A percentile compares a stretch with the other conserved stretches of the same genome.
phyloP scores from a whole-genome alignment of 2,113 vertebrate species.

The Menidia beryllina region DNA sequence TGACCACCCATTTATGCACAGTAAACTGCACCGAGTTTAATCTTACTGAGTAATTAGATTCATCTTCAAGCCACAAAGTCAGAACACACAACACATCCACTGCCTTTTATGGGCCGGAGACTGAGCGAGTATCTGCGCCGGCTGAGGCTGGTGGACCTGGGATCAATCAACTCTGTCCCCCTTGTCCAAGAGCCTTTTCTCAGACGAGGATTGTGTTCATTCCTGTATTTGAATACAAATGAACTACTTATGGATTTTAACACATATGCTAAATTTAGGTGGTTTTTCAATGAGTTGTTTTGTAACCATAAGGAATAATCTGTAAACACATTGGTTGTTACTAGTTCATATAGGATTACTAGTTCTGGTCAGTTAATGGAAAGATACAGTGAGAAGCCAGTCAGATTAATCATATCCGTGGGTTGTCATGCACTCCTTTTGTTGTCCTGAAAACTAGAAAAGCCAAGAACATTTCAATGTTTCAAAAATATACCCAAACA shows the following conservation, averaged over 20 bases:
- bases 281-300: not conserved
- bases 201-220: slow-evolving; percentile 16
- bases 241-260: not conserved
- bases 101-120: slow-evolving; percentile 77
- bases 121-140: slow-evolving; percentile 17
- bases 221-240: slow-evolving; percentile 30
- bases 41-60: slow-evolving; percentile 47
- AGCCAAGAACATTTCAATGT: too few species aligned
- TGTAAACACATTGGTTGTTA: not conserved
- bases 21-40: slow-evolving; percentile 17
- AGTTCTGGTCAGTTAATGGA: not conserved
- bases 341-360: not conserved
- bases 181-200: slow-evolving; percentile 30
- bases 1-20: slow-evolving; percentile 9
- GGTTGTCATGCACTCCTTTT: too few species aligned
- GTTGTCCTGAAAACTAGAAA: too few species aligned
- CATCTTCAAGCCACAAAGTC: slow-evolving; percentile 46
- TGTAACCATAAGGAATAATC: not conserved
- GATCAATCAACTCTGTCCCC: slow-evolving; percentile 44
- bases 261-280: not conserved
- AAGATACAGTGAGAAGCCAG: too few species aligned
- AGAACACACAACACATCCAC: slow-evolving; percentile 51
- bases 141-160: slow-evolving; percentile 43
- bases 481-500: too few species aligned
- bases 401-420: too few species aligned